Evolutionary conservation across 2,113 vertebrate genomes (phyloP).

Genomic region (Tyrannus savana): DNA sequence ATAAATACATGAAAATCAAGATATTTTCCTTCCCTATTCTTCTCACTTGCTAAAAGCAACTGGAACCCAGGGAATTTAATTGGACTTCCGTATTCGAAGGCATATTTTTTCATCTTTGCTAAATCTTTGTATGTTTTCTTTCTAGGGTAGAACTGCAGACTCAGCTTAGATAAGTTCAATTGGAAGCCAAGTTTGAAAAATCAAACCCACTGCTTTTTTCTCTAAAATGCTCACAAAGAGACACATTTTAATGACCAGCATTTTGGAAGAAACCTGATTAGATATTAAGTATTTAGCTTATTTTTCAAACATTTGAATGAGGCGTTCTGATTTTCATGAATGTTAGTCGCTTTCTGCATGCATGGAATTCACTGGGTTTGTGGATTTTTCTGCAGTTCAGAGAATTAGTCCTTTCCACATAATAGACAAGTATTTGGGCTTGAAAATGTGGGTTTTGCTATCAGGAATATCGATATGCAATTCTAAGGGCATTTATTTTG

Average conservation of each 20-base stretch:
- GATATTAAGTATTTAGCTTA: not conserved
- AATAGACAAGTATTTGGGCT: not conserved
- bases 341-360: not conserved
- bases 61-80: not conserved
- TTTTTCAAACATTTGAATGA: not conserved
- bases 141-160: not conserved
- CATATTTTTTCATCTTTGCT: not conserved
- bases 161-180: not conserved
- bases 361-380: not conserved
- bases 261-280: not conserved
- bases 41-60: not conserved
- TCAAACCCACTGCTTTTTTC: not conserved
- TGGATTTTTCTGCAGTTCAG: not conserved
- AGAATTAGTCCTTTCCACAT: not conserved
- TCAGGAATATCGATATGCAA: not conserved
- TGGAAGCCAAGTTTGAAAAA: not conserved
- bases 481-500: not conserved
- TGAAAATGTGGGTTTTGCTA: not conserved
- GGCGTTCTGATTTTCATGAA: not conserved
- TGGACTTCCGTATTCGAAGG: not conserved
- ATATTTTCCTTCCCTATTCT: not conserved
- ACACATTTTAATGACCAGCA: not conserved
- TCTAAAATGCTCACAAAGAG: not conserved
- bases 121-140: not conserved
- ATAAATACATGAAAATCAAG: constrained; percentile 1